Conservation (phyloP, 2,113 vertebrate genomes). For the Casuarius casuarius region DNA sequence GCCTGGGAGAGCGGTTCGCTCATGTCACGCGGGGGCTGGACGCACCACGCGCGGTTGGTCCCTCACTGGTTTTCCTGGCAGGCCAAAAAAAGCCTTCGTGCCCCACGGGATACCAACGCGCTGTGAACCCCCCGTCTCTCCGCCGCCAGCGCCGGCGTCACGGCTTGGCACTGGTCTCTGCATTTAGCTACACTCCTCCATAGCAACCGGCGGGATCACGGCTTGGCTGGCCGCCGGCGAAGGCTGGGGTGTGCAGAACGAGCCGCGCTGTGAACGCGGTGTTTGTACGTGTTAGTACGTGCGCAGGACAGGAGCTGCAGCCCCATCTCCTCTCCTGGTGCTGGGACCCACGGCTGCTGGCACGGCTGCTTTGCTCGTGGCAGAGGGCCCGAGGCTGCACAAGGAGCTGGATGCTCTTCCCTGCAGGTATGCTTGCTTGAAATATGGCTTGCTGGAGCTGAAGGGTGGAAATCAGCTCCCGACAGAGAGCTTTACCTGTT, state of each 20-base stretch:
- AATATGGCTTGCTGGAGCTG: not conserved
- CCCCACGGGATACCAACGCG: not conserved
- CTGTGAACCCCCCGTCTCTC: not conserved
- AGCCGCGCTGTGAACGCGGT: not conserved
- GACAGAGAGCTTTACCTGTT: not conserved
- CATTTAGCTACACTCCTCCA: constrained; percentile 43
- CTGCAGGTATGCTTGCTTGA: not conserved
- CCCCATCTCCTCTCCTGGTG: not conserved
- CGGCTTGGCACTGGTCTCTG: not conserved
- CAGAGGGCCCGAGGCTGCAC: not conserved
- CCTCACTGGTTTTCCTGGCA: not conserved
- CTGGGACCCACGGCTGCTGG: not conserved
- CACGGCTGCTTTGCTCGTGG: accelerated
- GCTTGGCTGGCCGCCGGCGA: not conserved
- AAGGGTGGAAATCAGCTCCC: not conserved
- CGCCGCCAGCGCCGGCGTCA: not conserved
- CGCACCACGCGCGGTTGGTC: not conserved
- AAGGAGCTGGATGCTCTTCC: not conserved
- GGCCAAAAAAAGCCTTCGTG: not conserved
- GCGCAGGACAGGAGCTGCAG: not conserved
- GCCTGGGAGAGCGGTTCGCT: not conserved
- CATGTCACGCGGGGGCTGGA: not conserved
- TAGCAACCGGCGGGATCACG: constrained; percentile 31
- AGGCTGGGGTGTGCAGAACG: not conserved
- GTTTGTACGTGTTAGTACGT: not conserved